Conservation (phyloP, 2,797 vertebrate species). For the Chlorospingus flavigularis region DNA sequence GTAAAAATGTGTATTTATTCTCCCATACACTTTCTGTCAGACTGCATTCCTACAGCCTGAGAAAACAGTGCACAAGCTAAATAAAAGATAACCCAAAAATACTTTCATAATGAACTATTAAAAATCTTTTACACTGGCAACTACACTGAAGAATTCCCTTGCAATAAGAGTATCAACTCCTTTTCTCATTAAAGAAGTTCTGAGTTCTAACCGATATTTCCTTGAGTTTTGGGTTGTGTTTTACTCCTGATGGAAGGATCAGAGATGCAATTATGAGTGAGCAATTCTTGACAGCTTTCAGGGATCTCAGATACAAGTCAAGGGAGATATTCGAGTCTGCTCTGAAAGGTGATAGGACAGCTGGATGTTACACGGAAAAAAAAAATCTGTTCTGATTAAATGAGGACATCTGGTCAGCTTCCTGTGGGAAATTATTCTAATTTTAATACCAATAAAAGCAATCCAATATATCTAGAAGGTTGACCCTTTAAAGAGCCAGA, state of each 20-base stretch:
- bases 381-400: constrained; percentile 11
- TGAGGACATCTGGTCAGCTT: not conserved
- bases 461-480: not conserved
- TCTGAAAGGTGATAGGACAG: not conserved
- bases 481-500: not conserved
- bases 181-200: not conserved
- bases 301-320: not conserved
- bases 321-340: not conserved
- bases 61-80: not conserved
- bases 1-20: not conserved
- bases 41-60: not conserved
- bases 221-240: not conserved
- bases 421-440: not conserved
- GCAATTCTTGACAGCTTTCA: not conserved
- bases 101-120: not conserved
- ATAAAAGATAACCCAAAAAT: not conserved
- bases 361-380: not conserved
- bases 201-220: not conserved
- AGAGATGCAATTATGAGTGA: not conserved
- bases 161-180: not conserved
- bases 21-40: not conserved
- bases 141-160: not conserved
- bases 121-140: not conserved
- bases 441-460: constrained; percentile 12
- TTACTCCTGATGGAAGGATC: not conserved